Evolutionary conservation across 2,797 vertebrate genomes (phyloP), one percentile per base, ranked within the genome.

Genomic region (Sebastes taczanowskii): DNA sequence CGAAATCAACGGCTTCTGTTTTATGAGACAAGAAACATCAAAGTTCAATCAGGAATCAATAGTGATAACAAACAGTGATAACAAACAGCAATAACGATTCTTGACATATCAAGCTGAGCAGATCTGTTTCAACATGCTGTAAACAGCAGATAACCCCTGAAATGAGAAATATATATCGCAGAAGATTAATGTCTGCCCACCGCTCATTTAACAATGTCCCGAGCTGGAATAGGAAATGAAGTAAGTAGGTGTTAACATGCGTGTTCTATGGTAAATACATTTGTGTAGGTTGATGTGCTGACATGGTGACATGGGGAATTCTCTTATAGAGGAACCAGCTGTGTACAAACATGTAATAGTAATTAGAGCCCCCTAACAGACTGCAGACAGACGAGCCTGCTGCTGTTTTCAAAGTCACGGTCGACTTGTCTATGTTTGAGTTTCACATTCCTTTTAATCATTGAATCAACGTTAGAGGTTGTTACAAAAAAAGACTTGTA

Each of bases 241-340:
- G 58, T 42, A 82, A 81, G 89, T 91, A 89, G 89, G 90, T 92
- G 88, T 91, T 84, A 88, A 90, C 85, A 91, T 89, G 87, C 83
- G 71, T 91, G 86, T 90, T 86, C 81, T 80, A 88, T 91, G 93
- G 85, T 93, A 90, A 93, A 92, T 85, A 75, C 92, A 93, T 90
- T 85, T 85, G 90, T 88, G 93, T 93, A 87, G 90, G 94, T 83
- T 85, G 91, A 89, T 72, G 77, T 86, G 86, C 88, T 92, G 93
- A 92, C 89, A 89, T 65, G 69, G 87, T 83, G 86, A 91, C 88
- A 84, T 68, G 61, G 88, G 89, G 92, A 91, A 89, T 88, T 90
- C 80, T 90, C 89, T 93, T 92, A 95, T 95, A 91, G 92, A 86
- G 82, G 92, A 95, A 95, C 92, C 95, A 95, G 91, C 94, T 95